A percentile compares a stretch with the other conserved stretches of the same genome.
These are phyloP conservation scores for Scalopus aquaticus DNA, from an alignment of 2,113 vertebrate species.

Conservation along the genomic window DNA sequence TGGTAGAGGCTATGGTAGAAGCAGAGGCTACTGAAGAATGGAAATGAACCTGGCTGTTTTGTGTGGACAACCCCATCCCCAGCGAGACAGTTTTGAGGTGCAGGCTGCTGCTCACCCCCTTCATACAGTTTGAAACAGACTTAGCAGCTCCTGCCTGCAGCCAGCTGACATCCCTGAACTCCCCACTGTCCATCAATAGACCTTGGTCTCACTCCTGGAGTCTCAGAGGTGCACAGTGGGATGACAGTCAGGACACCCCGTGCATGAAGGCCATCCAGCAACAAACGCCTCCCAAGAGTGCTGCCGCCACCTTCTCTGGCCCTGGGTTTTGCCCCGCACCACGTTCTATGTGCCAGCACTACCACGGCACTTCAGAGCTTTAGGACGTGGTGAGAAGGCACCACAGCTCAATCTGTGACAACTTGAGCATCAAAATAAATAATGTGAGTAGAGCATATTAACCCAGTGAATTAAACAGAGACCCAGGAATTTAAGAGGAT, in stretches of 20 bases:
- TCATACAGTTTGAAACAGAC: fast-evolving
- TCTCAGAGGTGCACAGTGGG: not conserved
- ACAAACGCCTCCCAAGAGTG: not conserved
- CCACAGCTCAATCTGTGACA: not conserved
- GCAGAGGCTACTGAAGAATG: not conserved
- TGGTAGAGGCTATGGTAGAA: fast-evolving
- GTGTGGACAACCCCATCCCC: fast-evolving
- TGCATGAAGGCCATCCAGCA: not conserved
- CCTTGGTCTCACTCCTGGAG: fast-evolving
- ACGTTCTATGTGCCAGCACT: fast-evolving
- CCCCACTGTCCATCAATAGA: not conserved
- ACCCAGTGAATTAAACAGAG: not conserved
- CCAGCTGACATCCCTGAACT: fast-evolving
- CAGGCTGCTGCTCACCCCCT: not conserved
- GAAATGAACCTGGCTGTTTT: not conserved
- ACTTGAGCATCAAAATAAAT: not conserved
- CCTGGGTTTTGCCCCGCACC: not conserved
- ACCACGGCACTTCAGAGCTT: fast-evolving
- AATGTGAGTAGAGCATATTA: fast-evolving
- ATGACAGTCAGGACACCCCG: fast-evolving
- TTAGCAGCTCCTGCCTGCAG: too few relatives aligned
- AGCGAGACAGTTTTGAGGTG: not conserved
- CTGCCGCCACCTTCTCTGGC: fast-evolving
- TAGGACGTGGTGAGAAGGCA: fast-evolving
- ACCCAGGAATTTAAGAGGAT: not conserved